Evolutionary conservation across 2,888 invertebrate genomes (phyloP).

Genomic region (Invenusta paracnida): DNA sequence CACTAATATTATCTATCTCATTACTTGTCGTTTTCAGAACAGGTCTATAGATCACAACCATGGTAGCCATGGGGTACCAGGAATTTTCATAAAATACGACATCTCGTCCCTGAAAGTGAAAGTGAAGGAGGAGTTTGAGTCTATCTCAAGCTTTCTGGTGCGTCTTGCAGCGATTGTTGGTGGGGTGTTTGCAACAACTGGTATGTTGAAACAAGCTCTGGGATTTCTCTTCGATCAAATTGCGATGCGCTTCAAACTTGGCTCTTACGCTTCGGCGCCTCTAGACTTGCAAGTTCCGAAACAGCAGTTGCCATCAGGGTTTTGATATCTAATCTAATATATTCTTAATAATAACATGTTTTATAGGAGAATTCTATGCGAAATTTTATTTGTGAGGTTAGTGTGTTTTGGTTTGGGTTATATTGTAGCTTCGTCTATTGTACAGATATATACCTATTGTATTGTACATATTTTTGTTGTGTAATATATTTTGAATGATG

Average conservation of each 20-base stretch:
- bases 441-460: no score
- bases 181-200: constrained; percentile 82
- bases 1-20: no score
- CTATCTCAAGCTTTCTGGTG: constrained; percentile 70
- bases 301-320: neutral
- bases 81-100: constrained; percentile 90
- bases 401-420: no score
- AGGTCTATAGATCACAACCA: constrained; percentile 70
- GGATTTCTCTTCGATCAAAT: neutral
- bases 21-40: no score
- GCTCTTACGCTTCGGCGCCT: neutral
- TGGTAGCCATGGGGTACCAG: constrained; percentile 87
- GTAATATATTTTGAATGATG: no score
- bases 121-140: constrained; percentile 55
- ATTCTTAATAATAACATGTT: no score
- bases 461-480: no score
- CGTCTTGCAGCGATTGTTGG: constrained; percentile 84
- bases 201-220: constrained; percentile 15
- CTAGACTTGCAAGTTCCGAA: neutral
- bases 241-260: neutral
- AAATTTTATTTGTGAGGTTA: no score
- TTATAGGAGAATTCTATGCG: no score
- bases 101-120: constrained; percentile 78
- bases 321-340: no score
- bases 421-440: no score